phyloP scores from a whole-genome alignment of 2,113 vertebrate species.

The Pollimyrus isidori region DNA sequence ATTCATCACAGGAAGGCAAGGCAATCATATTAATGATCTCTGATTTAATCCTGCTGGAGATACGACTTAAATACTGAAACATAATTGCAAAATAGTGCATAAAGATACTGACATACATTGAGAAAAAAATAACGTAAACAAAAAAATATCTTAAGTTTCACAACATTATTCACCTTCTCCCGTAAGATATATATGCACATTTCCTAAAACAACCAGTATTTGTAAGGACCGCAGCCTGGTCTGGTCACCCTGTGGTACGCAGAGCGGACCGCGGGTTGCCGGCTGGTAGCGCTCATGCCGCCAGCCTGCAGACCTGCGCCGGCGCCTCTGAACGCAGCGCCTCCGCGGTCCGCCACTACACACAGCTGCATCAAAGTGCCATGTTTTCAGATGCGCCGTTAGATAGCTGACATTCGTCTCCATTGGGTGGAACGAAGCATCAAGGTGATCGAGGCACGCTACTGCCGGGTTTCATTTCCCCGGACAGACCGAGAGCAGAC shows the following conservation, averaged over 20 bases:
- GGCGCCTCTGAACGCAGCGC: not conserved
- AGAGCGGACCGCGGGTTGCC: not conserved
- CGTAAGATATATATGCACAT: not conserved
- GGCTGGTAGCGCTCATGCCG: not conserved
- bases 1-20: not conserved
- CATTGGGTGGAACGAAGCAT: constrained; percentile 46
- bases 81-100: not conserved
- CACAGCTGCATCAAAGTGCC: constrained; percentile 38
- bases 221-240: not conserved
- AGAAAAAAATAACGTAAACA: not conserved
- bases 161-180: not conserved
- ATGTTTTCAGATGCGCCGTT: constrained; percentile 41
- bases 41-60: not conserved
- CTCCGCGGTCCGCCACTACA: constrained; percentile 17
- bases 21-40: not conserved
- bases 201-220: not conserved
- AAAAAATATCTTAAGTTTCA: not conserved
- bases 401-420: constrained; percentile 46
- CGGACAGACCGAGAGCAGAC: constrained; percentile 35
- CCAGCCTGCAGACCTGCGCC: not conserved
- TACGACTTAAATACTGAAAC: not conserved
- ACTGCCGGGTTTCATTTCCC: constrained; percentile 33
- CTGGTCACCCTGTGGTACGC: not conserved
- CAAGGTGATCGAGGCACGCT: constrained; percentile 44
- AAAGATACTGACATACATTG: not conserved